These are phyloP conservation scores for Leiothrix lutea DNA, from an alignment of 2,113 vertebrate species.

Conservation along the genomic window DNA sequence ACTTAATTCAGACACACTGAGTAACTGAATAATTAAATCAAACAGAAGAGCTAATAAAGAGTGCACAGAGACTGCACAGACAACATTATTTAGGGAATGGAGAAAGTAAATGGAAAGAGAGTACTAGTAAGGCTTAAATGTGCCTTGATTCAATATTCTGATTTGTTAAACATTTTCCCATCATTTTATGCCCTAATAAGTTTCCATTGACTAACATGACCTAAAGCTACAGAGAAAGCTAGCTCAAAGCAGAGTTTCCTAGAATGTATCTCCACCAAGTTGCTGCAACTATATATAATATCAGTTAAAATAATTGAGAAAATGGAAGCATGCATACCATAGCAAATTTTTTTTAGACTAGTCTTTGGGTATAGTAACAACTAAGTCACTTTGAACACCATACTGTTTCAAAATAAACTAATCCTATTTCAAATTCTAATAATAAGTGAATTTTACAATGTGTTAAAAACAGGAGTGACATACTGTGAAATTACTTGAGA, in stretches of 20 bases:
- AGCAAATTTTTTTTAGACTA: neutral
- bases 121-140: neutral
- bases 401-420: neutral
- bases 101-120: slow-evolving; percentile 1
- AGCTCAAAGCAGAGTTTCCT: neutral
- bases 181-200: slow-evolving; percentile 48
- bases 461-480: neutral
- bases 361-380: neutral
- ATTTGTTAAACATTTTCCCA: slow-evolving; percentile 22
- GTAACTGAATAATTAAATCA: slow-evolving; percentile 62
- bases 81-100: neutral
- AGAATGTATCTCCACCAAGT: neutral
- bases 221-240: slow-evolving; percentile 11
- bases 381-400: neutral
- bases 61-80: neutral
- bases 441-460: neutral
- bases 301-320: neutral
- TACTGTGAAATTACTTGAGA: neutral
- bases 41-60: slow-evolving; percentile 57
- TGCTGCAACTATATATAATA: neutral
- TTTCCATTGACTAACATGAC: slow-evolving; percentile 29
- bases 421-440: neutral
- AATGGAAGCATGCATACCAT: neutral
- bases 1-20: slow-evolving; percentile 53
- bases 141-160: neutral